Evolutionary conservation across 1,140 invertebrate species (phyloP), one percentile per base, ranked within the genome.

Genomic region (Drosophila sulfurigaster): DNA sequence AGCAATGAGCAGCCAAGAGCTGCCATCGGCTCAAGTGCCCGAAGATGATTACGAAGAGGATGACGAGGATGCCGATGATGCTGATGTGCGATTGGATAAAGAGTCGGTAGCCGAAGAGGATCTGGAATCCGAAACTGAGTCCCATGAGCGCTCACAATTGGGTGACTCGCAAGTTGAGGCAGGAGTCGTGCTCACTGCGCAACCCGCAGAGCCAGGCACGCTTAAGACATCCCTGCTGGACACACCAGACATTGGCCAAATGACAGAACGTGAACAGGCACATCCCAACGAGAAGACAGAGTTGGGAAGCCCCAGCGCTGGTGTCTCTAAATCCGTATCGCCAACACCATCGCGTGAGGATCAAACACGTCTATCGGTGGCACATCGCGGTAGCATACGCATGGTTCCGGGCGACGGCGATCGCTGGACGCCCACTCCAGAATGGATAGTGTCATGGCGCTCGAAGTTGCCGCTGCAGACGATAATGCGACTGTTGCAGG

Each of bases 381-480:
- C 91, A 0, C 92, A 92, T 60, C 79, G 92, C 1, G 77, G 75
- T 16, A 92, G 92, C 30, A 92, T 93, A 75, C 88, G 92, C 1
- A 91, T 93, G 78, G 86, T 92, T 16, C 91, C 91, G 5, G 63
- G 51, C 20, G 70, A 81, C 4, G 64, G 72, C 1, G 92, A 87
- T 56, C 86, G 91, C 0, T 99, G 98, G 98, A 93, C 95, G 3
- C 97, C 98, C 5, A 97, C 97, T 16, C 95, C 96, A 16, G 97
- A 99, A 75, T 99, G 99, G 99, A 98, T 99, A 41, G 95, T 96
- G 75, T 96, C 97, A 5, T 99, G 99, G 99, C 99, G 99, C 92
- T 96, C 95, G 62, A 99, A 99, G 94, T 93, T 99, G 67, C 99
- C 99, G 1, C 93, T 99, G 57, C 99, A 99, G 94, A 99, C 99